Base-by-base conservation (phyloP, 2,113 vertebrate genomes). In the Turnix velox region DNA sequence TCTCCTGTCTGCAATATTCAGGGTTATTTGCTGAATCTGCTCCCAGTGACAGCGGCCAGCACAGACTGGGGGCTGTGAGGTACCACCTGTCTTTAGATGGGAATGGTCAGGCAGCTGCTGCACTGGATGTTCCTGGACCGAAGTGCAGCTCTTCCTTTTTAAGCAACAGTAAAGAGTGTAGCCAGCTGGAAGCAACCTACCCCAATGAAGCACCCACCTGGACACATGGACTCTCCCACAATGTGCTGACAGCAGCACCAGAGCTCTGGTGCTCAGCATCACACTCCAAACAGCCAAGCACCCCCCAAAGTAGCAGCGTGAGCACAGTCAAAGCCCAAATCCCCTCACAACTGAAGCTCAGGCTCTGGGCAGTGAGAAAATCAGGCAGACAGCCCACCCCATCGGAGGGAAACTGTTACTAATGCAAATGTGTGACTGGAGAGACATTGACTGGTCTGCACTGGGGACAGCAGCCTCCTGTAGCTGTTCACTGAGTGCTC, bases 221-320 rank as follows among this genome's bases (percentile, higher is more conserved):
- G 43, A 55, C 52, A 30, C 10, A 9, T 10, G 10, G 24, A 18
- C 24, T 68, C 24, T 62, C 52, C 42, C 77, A 22, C 14, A 17
- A 15, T 20, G 30, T 24, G 43, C 39, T 15, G 39, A 28, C 18
- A 75, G 40, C 22, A 42, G 12, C 10, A 18, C 59, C 73, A 45
- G 20, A 14, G 7, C 51, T 31, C 45, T 25, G 37, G 28, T 33
- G 9, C 51, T 52, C 42, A 78, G 65, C 84, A 48, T 30, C 72
- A 14, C 10, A 0, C 25, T 20, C 27, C 28, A 8, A 39, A 30
- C 10, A 30, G 31, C 55, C 49, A 30, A 82, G 49, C 27, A 31
- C 19, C 12, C 0, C 0, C 23, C n/a, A 18, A 37, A 62, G 43
- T 1, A 11, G n/a, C 48, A 49, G 40, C 37, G 42, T 33, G 1